Evolutionary conservation across 2,113 vertebrate species (phyloP).

Genomic region (Collichthys lucidus): DNA sequence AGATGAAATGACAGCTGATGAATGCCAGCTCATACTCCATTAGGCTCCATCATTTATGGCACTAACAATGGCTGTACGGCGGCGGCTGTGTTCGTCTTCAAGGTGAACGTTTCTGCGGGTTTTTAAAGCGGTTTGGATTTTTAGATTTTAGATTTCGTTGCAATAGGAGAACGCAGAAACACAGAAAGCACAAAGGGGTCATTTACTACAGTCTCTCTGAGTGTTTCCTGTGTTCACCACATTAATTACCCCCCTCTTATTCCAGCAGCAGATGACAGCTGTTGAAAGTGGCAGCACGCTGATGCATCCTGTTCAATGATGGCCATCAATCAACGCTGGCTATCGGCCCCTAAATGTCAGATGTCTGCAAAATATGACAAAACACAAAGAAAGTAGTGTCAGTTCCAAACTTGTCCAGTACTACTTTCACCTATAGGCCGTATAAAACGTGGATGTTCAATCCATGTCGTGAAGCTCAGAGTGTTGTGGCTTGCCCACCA

Average conservation of each 20-base stretch:
- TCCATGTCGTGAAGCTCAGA: too few relatives aligned
- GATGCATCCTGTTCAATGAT: conserved; percentile 9
- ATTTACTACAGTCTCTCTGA: not conserved
- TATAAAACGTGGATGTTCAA: too few relatives aligned
- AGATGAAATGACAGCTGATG: conserved; percentile 11
- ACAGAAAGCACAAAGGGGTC: too few relatives aligned
- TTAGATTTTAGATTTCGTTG: not conserved
- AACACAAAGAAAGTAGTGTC: not conserved
- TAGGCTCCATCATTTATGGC: conserved; percentile 2
- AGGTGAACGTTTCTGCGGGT: not conserved
- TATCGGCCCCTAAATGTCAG: not conserved
- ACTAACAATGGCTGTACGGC: not conserved
- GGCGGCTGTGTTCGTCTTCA: not conserved
- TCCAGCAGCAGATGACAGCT: not conserved
- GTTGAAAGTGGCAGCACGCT: not conserved
- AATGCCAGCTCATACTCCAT: conserved; percentile 6
- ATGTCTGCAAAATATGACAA: not conserved
- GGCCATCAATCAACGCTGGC: not conserved
- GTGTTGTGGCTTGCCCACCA: too few relatives aligned
- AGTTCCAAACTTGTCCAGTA: not conserved
- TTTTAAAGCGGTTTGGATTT: not conserved
- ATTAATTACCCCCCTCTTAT: not conserved
- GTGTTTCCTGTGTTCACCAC: not conserved
- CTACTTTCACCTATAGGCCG: too few relatives aligned
- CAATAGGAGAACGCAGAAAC: too few relatives aligned